phyloP scores from a whole-genome alignment of 2,797 vertebrate genomes.

The Bryconaethiops microstoma region DNA sequence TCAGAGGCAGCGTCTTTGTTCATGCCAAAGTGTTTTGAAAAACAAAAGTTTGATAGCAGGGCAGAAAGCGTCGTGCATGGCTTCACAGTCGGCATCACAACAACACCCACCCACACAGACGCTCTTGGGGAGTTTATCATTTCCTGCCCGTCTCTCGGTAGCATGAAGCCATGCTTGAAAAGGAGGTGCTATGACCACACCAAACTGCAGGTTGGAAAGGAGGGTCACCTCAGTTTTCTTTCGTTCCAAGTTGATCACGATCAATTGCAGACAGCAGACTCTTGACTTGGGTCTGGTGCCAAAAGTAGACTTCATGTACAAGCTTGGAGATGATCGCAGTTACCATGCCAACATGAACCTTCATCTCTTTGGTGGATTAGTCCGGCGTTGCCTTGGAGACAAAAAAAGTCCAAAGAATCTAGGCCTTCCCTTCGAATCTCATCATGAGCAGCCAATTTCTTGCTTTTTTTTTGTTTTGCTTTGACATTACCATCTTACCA shows the following conservation, averaged over 20 bases:
- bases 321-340: constrained; percentile 40
- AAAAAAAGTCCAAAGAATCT: constrained; percentile 36
- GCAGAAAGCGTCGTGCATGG: constrained; percentile 13
- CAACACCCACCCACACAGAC: constrained; percentile 42
- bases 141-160: constrained; percentile 26
- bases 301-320: constrained; percentile 36
- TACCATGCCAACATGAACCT: constrained; percentile 57
- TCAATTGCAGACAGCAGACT: neutral
- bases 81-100: constrained; percentile 25
- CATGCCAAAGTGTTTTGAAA: neutral
- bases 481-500: neutral
- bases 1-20: neutral
- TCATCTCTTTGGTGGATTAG: constrained; percentile 50
- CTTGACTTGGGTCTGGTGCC: constrained; percentile 31
- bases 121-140: constrained; percentile 31
- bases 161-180: constrained; percentile 1
- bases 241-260: neutral
- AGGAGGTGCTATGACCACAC: neutral
- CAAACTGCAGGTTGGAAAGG: neutral
- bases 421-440: constrained; percentile 39
- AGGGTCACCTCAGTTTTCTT: neutral
- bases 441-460: constrained; percentile 27
- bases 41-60: neutral
- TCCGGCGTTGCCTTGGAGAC: constrained; percentile 54
- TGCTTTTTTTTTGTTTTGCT: constrained; percentile 18